These are phyloP conservation scores for Tauraco hartlaubi DNA, from an alignment of 2,797 vertebrate genomes.

Conservation along the genomic window DNA sequence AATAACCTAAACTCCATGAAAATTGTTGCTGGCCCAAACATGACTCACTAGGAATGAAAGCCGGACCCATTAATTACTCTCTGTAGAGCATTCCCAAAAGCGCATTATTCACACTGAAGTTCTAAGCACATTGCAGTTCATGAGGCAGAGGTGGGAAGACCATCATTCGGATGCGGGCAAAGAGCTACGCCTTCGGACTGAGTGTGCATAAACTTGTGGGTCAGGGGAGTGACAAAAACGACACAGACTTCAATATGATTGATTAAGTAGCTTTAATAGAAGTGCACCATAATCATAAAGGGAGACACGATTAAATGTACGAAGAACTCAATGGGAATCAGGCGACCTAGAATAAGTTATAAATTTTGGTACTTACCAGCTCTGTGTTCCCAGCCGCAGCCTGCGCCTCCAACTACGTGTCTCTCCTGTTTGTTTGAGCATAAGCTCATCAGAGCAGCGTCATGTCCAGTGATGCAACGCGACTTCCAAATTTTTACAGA, in stretches of 20 bases:
- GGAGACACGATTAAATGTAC: neutral
- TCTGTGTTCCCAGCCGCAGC: neutral
- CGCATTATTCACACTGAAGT: neutral
- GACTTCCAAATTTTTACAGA: neutral
- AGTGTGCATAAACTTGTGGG: neutral
- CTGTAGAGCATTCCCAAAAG: neutral
- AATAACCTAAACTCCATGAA: neutral
- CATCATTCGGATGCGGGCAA: neutral
- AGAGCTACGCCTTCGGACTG: neutral
- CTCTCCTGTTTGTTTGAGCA: neutral
- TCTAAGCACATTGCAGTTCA: neutral
- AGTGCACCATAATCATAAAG: neutral
- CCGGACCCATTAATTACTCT: neutral
- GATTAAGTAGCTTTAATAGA: neutral
- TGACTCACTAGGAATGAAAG: constrained; percentile 6
- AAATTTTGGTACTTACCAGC: neutral
- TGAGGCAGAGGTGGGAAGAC: neutral
- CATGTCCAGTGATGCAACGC: neutral
- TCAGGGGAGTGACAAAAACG: neutral
- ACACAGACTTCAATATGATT: neutral
- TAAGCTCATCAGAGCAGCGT: neutral
- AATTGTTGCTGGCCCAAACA: neutral
- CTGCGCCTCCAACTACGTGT: neutral
- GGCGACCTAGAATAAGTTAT: neutral
- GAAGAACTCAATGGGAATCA: neutral